Evolutionary conservation across 1,140 invertebrate species (phyloP).

Genomic region (Sweltsa coloradensis): DNA sequence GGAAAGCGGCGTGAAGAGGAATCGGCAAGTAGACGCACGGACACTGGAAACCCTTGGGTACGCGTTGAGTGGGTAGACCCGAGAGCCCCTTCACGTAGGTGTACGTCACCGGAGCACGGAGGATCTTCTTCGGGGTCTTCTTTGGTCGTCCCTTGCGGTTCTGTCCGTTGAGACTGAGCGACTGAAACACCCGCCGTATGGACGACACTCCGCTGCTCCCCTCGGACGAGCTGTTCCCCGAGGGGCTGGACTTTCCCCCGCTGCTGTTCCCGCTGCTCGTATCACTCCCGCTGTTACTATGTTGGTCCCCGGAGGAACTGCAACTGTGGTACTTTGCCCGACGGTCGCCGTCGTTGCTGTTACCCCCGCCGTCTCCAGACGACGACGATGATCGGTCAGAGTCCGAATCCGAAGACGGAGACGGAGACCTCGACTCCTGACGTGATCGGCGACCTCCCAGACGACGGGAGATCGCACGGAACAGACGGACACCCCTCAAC

Average conservation of each 20-base stretch:
- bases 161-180: not conserved
- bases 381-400: no score
- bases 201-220: not conserved
- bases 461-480: slow-evolving; percentile 43
- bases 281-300: not conserved
- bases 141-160: not conserved
- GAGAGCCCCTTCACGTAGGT: slow-evolving; percentile 65
- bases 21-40: slow-evolving; percentile 16
- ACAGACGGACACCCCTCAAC: slow-evolving; percentile 37
- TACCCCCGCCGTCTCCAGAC: no score
- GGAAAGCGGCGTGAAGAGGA: no score
- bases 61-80: slow-evolving; percentile 62
- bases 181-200: slow-evolving; percentile 1
- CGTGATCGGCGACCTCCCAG: slow-evolving; percentile 36
- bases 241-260: not conserved
- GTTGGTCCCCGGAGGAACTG: not conserved
- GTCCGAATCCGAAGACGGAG: no score
- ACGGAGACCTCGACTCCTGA: no score
- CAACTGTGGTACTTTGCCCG: not conserved
- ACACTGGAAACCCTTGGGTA: slow-evolving; percentile 35
- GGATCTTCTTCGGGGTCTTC: not conserved
- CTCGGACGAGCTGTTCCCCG: not conserved
- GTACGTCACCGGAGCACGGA: slow-evolving; percentile 54
- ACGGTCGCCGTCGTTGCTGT: not conserved
- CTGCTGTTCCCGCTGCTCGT: not conserved